These are phyloP conservation scores for Leucoptera coffeella DNA, from an alignment of 2,888 invertebrate genomes.

Conservation along the genomic window DNA sequence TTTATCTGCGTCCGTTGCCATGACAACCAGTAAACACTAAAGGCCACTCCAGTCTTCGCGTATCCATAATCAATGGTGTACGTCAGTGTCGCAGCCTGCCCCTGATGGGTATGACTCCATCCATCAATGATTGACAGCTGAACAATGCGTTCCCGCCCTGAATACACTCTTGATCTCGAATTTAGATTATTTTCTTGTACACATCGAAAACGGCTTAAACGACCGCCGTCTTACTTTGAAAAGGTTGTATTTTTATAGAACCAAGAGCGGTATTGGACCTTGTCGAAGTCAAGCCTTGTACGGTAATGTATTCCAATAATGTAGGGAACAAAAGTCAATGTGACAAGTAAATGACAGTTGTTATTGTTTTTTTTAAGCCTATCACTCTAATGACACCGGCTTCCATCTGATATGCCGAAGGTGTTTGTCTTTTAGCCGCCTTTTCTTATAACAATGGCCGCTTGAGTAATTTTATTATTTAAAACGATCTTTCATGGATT, in stretches of 20 bases:
- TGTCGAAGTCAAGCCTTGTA: constrained; percentile 5
- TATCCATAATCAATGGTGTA: too few relatives aligned
- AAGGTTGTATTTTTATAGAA: constrained; percentile 1
- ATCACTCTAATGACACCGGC: constrained; percentile 18
- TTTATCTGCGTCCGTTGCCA: too few relatives aligned
- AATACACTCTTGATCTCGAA: too few relatives aligned
- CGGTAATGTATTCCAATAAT: too few relatives aligned
- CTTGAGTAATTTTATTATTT: constrained; percentile 10
- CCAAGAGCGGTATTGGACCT: constrained; percentile 1
- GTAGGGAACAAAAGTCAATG: constrained; percentile 11
- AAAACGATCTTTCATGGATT: too few relatives aligned
- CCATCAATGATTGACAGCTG: too few relatives aligned
- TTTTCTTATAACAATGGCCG: constrained; percentile 16
- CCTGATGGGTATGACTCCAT: too few relatives aligned
- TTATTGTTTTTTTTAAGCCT: constrained; percentile 13
- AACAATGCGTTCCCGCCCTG: too few relatives aligned
- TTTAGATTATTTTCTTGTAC: too few relatives aligned
- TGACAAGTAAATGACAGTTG: constrained; percentile 23
- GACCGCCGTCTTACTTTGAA: neutral
- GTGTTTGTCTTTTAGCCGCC: constrained; percentile 16
- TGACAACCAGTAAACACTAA: too few relatives aligned
- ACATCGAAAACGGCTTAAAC: constrained; percentile 1
- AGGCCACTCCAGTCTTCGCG: too few relatives aligned
- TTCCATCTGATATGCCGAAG: constrained; percentile 14
- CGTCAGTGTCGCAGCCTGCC: too few relatives aligned